These are phyloP conservation scores for Eudyptes chrysolophus DNA, from an alignment of 2,113 vertebrate genomes.

Conservation along the genomic window DNA sequence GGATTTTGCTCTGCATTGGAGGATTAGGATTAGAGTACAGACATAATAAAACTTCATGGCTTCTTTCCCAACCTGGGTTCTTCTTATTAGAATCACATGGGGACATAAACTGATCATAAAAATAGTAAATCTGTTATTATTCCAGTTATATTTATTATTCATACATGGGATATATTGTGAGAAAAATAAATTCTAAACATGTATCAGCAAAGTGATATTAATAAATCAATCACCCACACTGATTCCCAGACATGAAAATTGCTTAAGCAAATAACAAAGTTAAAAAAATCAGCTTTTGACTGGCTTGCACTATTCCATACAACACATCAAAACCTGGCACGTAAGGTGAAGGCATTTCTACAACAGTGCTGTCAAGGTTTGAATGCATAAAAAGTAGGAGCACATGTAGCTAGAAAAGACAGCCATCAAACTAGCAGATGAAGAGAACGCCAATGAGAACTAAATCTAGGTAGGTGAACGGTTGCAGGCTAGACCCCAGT, in stretches of 20 bases:
- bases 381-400: not conserved
- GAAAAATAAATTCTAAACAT: not conserved
- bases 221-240: not conserved
- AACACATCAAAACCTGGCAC: not conserved
- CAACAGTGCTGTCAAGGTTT: not conserved
- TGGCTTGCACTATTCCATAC: not conserved
- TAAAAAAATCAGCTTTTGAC: not conserved
- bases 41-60: conserved; percentile 6
- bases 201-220: not conserved
- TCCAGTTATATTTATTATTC: conserved; percentile 12
- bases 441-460: not conserved
- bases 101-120: conserved; percentile 3
- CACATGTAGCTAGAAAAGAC: not conserved
- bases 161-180: not conserved
- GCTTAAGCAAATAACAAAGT: not conserved
- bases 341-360: not conserved
- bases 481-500: not conserved
- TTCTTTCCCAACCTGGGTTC: conserved; percentile 16
- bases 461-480: not conserved
- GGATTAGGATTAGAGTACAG: conserved; percentile 42
- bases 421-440: not conserved
- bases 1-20: not conserved
- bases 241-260: not conserved
- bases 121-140: conserved; percentile 28
- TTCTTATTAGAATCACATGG: conserved; percentile 39